Conservation (phyloP, 2,888 invertebrate species). For the Drosophila kambysellisi region DNA sequence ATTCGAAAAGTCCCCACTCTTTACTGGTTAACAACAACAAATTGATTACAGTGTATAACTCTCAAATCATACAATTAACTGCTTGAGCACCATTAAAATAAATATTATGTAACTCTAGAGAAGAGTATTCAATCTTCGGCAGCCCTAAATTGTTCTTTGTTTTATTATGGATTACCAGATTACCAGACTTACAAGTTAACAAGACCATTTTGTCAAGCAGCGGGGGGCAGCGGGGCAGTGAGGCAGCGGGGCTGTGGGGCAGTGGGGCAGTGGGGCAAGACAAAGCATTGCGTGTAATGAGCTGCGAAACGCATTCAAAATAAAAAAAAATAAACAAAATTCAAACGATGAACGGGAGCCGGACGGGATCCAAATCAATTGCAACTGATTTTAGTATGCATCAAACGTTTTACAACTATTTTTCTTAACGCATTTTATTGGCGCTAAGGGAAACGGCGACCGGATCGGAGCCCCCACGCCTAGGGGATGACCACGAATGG, state of each 20-base stretch:
- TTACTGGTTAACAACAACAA: too few relatives aligned
- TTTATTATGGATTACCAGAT: constrained; percentile 48
- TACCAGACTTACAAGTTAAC: constrained; percentile 57
- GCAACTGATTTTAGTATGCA: constrained; percentile 80
- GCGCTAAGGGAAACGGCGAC: constrained; percentile 64
- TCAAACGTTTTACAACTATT: constrained; percentile 82
- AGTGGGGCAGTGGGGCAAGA: not conserved
- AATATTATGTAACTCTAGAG: not conserved
- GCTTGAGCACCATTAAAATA: not conserved
- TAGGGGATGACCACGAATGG: constrained; percentile 45
- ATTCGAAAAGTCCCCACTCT: not conserved
- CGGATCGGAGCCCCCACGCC: constrained; percentile 27
- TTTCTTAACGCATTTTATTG: constrained; percentile 80
- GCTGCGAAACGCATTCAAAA: constrained; percentile 67
- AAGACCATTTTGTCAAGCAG: constrained; percentile 47
- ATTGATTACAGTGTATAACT: too few relatives aligned
- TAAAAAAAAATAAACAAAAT: constrained; percentile 16
- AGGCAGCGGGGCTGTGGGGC: not conserved
- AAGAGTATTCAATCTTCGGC: constrained; percentile 13
- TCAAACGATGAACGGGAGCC: constrained; percentile 23
- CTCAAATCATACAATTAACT: too few relatives aligned
- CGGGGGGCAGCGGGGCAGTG: not conserved
- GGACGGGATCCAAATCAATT: constrained; percentile 69
- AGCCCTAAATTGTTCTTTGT: constrained; percentile 1
- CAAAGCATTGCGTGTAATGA: constrained; percentile 64